phyloP scores from a whole-genome alignment of 2,797 vertebrate genomes.

The Nasua narica region DNA sequence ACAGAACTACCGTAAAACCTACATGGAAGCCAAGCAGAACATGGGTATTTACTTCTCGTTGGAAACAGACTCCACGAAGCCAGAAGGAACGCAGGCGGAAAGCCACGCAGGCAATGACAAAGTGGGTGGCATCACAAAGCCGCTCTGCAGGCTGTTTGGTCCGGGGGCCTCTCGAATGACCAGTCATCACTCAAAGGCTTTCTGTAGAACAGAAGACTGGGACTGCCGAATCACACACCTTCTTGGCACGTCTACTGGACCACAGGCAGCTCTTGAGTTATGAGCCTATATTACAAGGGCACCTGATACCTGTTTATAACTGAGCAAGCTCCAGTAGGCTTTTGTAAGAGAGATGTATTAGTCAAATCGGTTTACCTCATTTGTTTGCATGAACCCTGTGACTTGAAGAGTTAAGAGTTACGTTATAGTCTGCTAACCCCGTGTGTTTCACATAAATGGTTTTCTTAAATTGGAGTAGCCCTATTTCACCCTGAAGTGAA shows the following conservation, averaged over 20 bases:
- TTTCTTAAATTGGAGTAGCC: slow-evolving; percentile 28
- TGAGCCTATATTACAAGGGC: not conserved
- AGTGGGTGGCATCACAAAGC: not conserved
- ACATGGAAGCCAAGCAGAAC: not conserved
- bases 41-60: not conserved
- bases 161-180: not conserved
- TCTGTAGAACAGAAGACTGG: not conserved
- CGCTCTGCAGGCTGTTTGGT: not conserved
- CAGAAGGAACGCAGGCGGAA: not conserved
- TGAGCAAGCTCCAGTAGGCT: slow-evolving; percentile 20
- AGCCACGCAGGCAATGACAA: not conserved
- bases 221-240: not conserved
- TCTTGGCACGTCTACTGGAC: not conserved
- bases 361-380: slow-evolving; percentile 1
- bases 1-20: slow-evolving; percentile 68
- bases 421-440: slow-evolving; percentile 45
- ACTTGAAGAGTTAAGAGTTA: slow-evolving; percentile 5
- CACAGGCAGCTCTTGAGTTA: slow-evolving; percentile 7
- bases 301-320: not conserved
- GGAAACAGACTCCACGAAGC: not conserved
- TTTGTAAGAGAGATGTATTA: not conserved
- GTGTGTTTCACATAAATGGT: slow-evolving; percentile 41
- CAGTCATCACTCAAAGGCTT: not conserved
- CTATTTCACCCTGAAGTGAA: slow-evolving; percentile 48
- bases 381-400: slow-evolving; percentile 5